Evolutionary conservation across 2,888 invertebrate species (phyloP), one percentile per base, ranked within the genome.

Genomic region (Bombylius major): DNA sequence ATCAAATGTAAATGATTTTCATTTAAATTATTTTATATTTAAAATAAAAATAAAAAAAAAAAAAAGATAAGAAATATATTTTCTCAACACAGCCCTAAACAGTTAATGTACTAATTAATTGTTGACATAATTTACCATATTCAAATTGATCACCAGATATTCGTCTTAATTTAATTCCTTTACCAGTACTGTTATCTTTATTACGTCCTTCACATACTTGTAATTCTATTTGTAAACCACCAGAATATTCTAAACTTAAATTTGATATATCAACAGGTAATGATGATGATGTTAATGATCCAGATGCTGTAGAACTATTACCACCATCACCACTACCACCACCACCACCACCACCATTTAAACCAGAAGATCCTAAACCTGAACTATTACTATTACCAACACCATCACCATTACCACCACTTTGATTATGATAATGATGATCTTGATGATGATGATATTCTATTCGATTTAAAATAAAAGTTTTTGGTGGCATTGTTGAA

Each of bases 91-190:
- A 42, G 39, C 39, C 39, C 39, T 74, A 88, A 69, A 87, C 87
- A 57, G 87, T 87, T 77, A 92, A 83, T 69, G 89, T 89, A 52
- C 88, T 88, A 58, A 92, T 89, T 65, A 93, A 75, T 73, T 91
- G 89, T 69, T 90, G 87, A 72, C 92, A 92, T 47, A 92, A 78
- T 71, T 89, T 88, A 60, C 88, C 89, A 68, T 91, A 92, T 68
- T 90, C 89, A 63, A 86, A 78, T 72, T 89, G 89, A 72, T 93
- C 92, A 6, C 92, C 92, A 0, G 90, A 90, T 65, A 93, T 89
- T 67, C 91, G 77, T 55, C 91, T 76, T 82, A 93, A 82, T 65
- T 91, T 90, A 64, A 92, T 78, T 8, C 89, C 89, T 64, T 89
- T 89, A 52, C 82, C 83, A 66, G 86, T 84, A 67, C 83, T 79